These are phyloP conservation scores for Aphis craccivora DNA, from an alignment of 1,140 invertebrate species.

Conservation along the genomic window DNA sequence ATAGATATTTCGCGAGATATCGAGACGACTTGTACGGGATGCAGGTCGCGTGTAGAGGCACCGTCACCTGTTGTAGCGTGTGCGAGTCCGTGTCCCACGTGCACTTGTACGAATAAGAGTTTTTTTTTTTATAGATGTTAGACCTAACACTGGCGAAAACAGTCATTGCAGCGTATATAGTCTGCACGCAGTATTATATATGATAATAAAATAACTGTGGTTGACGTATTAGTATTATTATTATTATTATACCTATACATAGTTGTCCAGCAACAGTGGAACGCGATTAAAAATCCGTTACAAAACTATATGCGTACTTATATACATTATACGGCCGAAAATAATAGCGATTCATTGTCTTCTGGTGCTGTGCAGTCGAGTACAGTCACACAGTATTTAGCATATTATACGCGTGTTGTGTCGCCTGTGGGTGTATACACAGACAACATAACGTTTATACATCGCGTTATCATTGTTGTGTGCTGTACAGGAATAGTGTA, in stretches of 20 bases:
- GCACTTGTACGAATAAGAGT: too few relatives aligned
- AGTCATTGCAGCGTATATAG: neutral
- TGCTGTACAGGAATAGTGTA: neutral
- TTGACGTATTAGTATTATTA: neutral
- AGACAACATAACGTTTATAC: neutral
- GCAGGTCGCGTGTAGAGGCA: neutral
- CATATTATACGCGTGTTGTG: neutral
- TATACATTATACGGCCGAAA: neutral
- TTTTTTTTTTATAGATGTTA: neutral
- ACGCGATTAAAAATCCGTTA: constrained; percentile 40
- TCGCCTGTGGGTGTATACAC: constrained; percentile 21
- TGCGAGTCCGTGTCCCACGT: neutral
- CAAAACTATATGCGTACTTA: neutral
- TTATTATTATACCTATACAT: neutral
- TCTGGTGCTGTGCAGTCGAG: neutral
- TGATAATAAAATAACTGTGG: neutral
- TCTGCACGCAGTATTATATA: neutral
- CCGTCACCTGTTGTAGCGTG: neutral
- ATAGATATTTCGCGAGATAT: neutral
- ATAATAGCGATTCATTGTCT: neutral
- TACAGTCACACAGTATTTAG: neutral
- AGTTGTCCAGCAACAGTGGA: neutral
- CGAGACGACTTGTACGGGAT: neutral
- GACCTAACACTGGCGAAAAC: neutral
- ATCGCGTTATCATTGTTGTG: neutral